Conservation (phyloP, 2,797 vertebrate genomes). For the Siniperca obscura region DNA sequence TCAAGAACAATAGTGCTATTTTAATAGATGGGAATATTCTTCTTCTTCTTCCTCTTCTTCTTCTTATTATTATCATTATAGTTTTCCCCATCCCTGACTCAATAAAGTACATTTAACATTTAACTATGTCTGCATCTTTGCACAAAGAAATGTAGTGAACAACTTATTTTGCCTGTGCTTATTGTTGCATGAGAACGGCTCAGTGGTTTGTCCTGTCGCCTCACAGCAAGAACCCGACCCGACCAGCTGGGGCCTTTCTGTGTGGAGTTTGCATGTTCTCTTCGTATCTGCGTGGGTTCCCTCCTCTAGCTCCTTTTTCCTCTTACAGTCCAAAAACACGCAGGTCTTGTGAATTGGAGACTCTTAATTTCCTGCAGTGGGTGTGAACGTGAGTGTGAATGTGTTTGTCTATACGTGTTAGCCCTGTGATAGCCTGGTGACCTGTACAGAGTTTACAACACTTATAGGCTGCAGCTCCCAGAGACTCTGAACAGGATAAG, state of each 20-base stretch:
- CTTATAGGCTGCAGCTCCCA: neutral
- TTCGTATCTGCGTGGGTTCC: neutral
- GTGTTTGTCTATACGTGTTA: constrained; percentile 31
- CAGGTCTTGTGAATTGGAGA: constrained; percentile 37
- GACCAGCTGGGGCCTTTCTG: constrained; percentile 30
- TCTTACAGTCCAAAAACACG: constrained; percentile 15
- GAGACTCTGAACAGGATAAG: constrained; percentile 15
- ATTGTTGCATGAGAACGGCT: constrained; percentile 16
- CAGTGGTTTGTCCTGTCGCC: constrained; percentile 5
- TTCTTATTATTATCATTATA: neutral
- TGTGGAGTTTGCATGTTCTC: constrained; percentile 7
- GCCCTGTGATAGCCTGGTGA: constrained; percentile 32
- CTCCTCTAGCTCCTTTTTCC: constrained; percentile 24
- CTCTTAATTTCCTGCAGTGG: constrained; percentile 33
- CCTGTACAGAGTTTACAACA: constrained; percentile 19
- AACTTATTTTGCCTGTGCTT: neutral
- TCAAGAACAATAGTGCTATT: neutral
- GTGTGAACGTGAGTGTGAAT: constrained; percentile 29
- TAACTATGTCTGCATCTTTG: constrained; percentile 5
- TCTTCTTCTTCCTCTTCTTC: too few relatives aligned
- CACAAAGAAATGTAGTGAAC: constrained; percentile 3
- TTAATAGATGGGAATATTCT: neutral
- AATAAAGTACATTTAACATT: constrained; percentile 13
- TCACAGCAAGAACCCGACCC: constrained; percentile 27
- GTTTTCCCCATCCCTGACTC: neutral